Percentiles rank a stretch among this genome's conserved stretches.
phyloP scores from a whole-genome alignment of 2,797 vertebrate species.

The Peromyscus eremicus region DNA sequence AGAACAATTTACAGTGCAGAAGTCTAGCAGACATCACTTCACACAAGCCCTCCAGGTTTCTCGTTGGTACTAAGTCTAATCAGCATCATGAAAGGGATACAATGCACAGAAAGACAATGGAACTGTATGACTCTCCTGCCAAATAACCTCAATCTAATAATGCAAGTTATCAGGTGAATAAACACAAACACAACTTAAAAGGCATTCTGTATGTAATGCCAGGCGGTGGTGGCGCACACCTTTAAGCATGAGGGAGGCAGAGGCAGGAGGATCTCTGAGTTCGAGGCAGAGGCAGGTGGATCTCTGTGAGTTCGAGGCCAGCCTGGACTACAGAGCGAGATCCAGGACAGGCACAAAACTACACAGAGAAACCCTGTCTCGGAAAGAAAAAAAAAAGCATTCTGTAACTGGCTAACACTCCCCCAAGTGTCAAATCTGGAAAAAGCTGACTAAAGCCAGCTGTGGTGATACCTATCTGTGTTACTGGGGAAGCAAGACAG shows the following conservation, averaged over 20 bases:
- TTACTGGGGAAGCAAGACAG: not conserved
- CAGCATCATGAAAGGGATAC: not conserved
- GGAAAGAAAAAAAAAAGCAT: not conserved
- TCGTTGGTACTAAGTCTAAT: not conserved
- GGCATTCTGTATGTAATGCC: not conserved
- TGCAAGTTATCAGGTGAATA: not conserved
- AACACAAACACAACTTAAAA: not conserved
- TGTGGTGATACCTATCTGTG: no score
- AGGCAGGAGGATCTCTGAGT: no score
- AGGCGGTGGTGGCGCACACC: no score
- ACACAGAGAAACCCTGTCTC: no score
- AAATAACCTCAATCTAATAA: not conserved
- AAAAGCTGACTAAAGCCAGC: not conserved
- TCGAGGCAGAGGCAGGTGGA: no score
- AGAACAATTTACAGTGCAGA: conserved; percentile 33
- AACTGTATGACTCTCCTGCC: not conserved
- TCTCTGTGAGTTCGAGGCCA: no score
- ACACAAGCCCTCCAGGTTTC: conserved; percentile 17
- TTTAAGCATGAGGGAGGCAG: no score
- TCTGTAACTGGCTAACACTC: not conserved
- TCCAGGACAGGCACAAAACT: no score
- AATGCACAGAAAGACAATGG: conserved; percentile 12
- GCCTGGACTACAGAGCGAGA: no score
- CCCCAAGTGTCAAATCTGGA: not conserved
- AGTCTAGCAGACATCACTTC: conserved; percentile 6